Evolutionary conservation across 2,113 vertebrate species (phyloP), one percentile per base, ranked within the genome.

Genomic region (Sciurus niger): DNA sequence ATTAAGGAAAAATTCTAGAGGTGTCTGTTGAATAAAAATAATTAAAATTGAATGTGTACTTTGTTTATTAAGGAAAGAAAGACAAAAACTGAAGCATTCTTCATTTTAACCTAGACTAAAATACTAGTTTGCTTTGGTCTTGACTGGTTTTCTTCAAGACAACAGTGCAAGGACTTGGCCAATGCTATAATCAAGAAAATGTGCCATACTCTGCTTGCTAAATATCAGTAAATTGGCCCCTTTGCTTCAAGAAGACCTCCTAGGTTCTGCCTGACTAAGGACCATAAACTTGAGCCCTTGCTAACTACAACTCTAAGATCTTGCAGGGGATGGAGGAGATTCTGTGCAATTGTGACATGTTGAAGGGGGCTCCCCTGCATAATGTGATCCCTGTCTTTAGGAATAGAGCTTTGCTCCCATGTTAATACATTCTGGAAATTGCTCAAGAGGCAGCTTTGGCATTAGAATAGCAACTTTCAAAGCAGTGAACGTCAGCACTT

Each of bases 391-490:
- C 90, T 97, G 96, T 95, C 97, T 98, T 95, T 96, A 90, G 96
- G 95, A 96, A 95, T 32, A 97, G 97, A 88, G 97, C 96, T 97
- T 95, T 96, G 95, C 97, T 97, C 90, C 96, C 92, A 95, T 97
- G 96, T 97, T 98, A 98, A 98, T 98, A 97, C 97, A 96, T 97
- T 98, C 98, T 98, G 98, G 98, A 97, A 98, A 98, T 97, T 97
- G 96, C 97, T 97, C 98, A 98, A 97, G 96, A 98, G 97, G 97
- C 96, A 98, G 97, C 96, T 96, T 97, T 98, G 98, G 97, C 97
- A 97, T 94, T 68, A 40, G 97, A 98, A 98, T 96, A 98, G 95
- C 97, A 98, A 97, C 92, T 98, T 98, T 95, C 60, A 96, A 98
- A 98, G 97, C 97, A 97, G 65, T 34, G 6, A 98, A 86, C 95